phyloP scores from a whole-genome alignment of 1,140 invertebrate species.

The Anoplolepis gracilipes region DNA sequence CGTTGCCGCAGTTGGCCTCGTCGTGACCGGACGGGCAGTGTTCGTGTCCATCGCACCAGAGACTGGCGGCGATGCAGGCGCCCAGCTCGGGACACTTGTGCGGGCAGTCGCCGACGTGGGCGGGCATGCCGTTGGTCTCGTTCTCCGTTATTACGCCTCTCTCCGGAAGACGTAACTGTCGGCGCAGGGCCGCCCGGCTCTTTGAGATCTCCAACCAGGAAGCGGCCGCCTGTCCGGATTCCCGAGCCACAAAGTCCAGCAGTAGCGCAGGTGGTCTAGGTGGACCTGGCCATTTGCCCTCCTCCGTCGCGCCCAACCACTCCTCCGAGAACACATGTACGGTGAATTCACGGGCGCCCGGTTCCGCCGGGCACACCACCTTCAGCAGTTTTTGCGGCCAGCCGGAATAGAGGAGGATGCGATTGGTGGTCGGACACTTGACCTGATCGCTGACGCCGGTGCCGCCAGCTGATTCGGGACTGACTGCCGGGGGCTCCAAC shows the following conservation, averaged over 20 bases:
- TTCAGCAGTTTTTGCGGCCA: constrained; percentile 88
- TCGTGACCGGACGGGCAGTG: constrained; percentile 95
- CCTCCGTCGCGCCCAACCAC: constrained; percentile 86
- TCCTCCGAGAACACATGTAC: constrained; percentile 92
- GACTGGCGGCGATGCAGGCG: constrained; percentile 93
- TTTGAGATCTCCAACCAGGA: constrained; percentile 91
- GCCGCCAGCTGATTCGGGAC: constrained; percentile 26
- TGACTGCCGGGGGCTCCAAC: constrained; percentile 65
- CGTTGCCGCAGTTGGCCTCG: constrained; percentile 90
- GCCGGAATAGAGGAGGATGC: constrained; percentile 83
- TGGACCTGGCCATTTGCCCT: constrained; percentile 80
- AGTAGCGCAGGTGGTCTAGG: constrained; percentile 88
- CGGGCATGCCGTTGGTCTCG: constrained; percentile 83
- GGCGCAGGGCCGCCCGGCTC: constrained; percentile 88
- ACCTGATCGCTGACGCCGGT: constrained; percentile 88
- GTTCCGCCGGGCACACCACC: constrained; percentile 91
- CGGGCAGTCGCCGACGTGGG: constrained; percentile 87
- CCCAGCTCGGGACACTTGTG: constrained; percentile 95
- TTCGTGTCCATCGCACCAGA: constrained; percentile 95
- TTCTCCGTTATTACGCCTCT: constrained; percentile 83
- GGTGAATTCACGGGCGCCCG: constrained; percentile 88
- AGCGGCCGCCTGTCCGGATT: constrained; percentile 89
- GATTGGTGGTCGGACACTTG: constrained; percentile 86
- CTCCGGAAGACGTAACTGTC: constrained; percentile 86
- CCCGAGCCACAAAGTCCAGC: constrained; percentile 90